Percentiles rank a stretch among this genome's conserved stretches.
Conservation (phyloP, 35 echinoderm and acorn worm species). For the Hemicentrotus pulcherrimus region DNA sequence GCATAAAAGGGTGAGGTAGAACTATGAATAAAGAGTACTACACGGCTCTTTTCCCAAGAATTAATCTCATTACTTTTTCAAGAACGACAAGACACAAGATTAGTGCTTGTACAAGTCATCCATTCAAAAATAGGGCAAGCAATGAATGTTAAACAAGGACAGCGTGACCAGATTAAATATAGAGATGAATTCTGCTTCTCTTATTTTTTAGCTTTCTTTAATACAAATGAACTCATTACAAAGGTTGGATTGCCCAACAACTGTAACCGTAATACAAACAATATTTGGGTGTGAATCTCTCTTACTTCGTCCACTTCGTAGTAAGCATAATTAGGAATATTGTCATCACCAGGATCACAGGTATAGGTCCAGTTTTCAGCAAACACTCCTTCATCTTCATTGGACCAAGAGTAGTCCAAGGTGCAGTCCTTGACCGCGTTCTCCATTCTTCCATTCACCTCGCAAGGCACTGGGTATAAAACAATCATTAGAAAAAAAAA, state of each 20-base stretch:
- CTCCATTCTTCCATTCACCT: constrained; percentile 21
- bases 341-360: neutral
- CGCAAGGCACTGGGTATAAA: constrained; percentile 50
- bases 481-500: neutral
- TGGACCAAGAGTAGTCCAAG: constrained; percentile 40
- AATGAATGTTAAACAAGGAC: too few species aligned
- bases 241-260: too few species aligned
- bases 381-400: constrained; percentile 56
- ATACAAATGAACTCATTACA: too few species aligned
- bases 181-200: too few species aligned
- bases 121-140: too few species aligned
- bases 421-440: constrained; percentile 37
- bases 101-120: too few species aligned
- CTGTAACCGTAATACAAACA: too few species aligned
- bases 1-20: too few species aligned
- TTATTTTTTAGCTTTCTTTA: too few species aligned
- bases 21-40: neutral
- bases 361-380: constrained; percentile 58
- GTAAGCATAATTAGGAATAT: constrained; percentile 22
- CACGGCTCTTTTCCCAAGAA: neutral
- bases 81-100: too few species aligned
- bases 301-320: constrained; percentile 22
- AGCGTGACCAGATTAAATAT: too few species aligned
- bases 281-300: neutral
- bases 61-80: too few species aligned